Conservation (phyloP, 1,140 invertebrate species). For the Psilanteris sp. region DNA sequence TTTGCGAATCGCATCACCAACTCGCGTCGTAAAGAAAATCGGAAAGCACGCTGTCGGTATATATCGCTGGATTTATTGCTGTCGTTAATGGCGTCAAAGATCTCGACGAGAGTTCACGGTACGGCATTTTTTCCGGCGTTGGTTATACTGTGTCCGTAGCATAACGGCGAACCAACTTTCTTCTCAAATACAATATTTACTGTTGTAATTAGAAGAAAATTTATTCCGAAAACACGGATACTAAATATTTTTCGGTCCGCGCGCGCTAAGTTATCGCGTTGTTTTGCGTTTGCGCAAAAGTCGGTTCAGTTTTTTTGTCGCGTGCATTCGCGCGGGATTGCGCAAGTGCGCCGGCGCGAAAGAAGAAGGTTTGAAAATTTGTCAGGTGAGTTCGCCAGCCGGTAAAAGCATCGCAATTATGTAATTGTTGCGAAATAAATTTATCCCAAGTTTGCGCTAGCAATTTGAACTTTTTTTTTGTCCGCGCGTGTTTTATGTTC, state of each 20-base stretch:
- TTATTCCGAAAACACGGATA: constrained; percentile 41
- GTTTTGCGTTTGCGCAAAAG: not conserved
- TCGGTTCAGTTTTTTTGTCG: not conserved
- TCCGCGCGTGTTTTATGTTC: too few relatives aligned
- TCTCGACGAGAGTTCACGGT: constrained; percentile 62
- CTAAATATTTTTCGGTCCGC: constrained; percentile 15
- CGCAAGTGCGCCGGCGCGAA: too few relatives aligned
- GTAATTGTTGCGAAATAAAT: too few relatives aligned
- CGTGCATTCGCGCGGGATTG: too few relatives aligned
- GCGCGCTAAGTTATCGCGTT: not conserved
- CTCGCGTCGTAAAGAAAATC: constrained; percentile 60
- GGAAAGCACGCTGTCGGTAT: constrained; percentile 64
- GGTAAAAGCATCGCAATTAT: too few relatives aligned
- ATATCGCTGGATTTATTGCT: constrained; percentile 64
- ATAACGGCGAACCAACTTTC: constrained; percentile 58
- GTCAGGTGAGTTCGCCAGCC: too few relatives aligned
- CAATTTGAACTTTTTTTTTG: too few relatives aligned
- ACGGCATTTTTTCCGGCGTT: constrained; percentile 50
- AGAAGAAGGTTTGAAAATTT: too few relatives aligned
- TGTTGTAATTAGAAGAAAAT: constrained; percentile 59
- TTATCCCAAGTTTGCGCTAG: too few relatives aligned
- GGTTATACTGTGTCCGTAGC: constrained; percentile 21
- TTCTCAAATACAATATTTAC: constrained; percentile 61
- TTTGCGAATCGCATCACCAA: constrained; percentile 66
- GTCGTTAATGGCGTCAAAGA: constrained; percentile 63